Conservation (phyloP, 1,140 invertebrate genomes). For the Oncopodura yosiiana region DNA sequence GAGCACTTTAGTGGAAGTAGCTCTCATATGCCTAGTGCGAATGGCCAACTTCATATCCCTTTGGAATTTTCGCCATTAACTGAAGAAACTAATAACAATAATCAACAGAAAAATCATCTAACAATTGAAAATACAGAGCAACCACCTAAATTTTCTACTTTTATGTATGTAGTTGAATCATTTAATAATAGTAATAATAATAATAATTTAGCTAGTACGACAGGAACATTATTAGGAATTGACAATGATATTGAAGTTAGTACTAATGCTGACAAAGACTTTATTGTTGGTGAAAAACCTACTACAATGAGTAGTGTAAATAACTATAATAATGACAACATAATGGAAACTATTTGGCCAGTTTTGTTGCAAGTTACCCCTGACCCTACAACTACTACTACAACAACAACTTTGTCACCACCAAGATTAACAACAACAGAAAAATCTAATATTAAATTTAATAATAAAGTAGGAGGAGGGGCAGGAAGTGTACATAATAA, state of each 20-base stretch:
- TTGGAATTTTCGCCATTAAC: conserved; percentile 32
- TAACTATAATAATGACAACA: too few relatives aligned
- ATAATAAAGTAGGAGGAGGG: too few relatives aligned
- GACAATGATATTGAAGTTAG: neutral
- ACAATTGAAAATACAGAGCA: conserved; percentile 8
- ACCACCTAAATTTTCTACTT: conserved; percentile 29
- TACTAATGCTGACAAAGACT: too few relatives aligned
- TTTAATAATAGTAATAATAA: conserved; percentile 1
- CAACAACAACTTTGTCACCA: neutral
- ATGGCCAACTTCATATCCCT: conserved; percentile 31
- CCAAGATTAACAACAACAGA: too few relatives aligned
- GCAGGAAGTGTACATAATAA: too few relatives aligned
- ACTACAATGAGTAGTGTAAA: too few relatives aligned
- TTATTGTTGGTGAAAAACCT: too few relatives aligned
- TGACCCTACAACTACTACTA: too few relatives aligned
- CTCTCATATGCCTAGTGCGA: conserved; percentile 25
- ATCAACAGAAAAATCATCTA: neutral
- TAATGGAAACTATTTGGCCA: too few relatives aligned
- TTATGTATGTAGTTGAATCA: conserved; percentile 26
- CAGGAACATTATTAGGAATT: neutral
- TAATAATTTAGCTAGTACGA: neutral
- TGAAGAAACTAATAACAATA: neutral
- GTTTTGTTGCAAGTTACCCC: too few relatives aligned
- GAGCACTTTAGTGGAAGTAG: conserved; percentile 24
- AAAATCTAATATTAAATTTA: too few relatives aligned